Conservation (phyloP, 2,888 invertebrate species). For the Sesia apiformis region DNA sequence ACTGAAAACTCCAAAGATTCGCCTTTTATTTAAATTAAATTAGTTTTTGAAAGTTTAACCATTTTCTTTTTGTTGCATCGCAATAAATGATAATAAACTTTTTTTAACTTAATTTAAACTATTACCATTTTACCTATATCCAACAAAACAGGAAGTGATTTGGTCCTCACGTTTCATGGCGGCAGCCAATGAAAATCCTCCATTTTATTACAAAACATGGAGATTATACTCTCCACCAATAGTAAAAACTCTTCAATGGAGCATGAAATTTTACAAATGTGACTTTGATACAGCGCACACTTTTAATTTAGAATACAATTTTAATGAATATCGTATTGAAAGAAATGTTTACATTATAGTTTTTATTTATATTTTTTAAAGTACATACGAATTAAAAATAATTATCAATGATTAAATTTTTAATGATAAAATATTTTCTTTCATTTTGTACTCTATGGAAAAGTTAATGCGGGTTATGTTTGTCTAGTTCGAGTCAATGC, state of each 20-base stretch:
- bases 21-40: too few relatives aligned
- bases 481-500: constrained; percentile 72
- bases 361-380: neutral
- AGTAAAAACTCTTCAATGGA: constrained; percentile 40
- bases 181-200: constrained; percentile 48
- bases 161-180: constrained; percentile 57
- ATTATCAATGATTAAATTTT: too few relatives aligned
- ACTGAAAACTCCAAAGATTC: too few relatives aligned
- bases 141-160: constrained; percentile 57
- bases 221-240: constrained; percentile 53
- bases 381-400: neutral
- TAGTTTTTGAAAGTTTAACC: too few relatives aligned
- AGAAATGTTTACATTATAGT: neutral
- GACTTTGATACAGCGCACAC: constrained; percentile 38
- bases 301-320: neutral
- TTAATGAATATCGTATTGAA: too few relatives aligned
- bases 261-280: constrained; percentile 43
- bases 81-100: neutral
- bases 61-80: neutral
- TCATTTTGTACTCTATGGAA: constrained; percentile 25
- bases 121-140: neutral
- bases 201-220: constrained; percentile 44
- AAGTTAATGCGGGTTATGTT: constrained; percentile 52
- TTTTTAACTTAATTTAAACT: neutral
- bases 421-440: neutral